phyloP scores from a whole-genome alignment of 1,140 invertebrate genomes.

The Lordiphosa mommai region DNA sequence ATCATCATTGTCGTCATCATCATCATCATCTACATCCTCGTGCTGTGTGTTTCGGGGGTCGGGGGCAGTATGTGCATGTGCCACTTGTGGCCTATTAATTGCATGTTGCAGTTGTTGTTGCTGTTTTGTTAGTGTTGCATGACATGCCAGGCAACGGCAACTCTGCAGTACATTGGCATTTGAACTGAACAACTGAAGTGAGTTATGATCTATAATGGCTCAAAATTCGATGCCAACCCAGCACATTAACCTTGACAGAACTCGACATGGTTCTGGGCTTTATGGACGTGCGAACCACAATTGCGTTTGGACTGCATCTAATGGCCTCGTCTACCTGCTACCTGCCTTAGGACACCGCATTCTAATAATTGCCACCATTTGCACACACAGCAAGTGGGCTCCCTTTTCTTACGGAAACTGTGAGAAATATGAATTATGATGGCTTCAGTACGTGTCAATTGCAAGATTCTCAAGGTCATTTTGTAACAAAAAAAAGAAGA shows the following conservation, averaged over 20 bases:
- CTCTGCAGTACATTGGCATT: slow-evolving; percentile 33
- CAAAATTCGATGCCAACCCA: not conserved
- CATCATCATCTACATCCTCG: slow-evolving; percentile 8
- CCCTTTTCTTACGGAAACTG: slow-evolving; percentile 12
- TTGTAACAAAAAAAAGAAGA: slow-evolving; percentile 48
- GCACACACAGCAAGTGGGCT: slow-evolving; percentile 36
- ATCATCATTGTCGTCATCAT: slow-evolving; percentile 18
- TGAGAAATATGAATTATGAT: slow-evolving; percentile 73
- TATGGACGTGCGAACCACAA: slow-evolving; percentile 59
- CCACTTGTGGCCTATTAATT: slow-evolving; percentile 66
- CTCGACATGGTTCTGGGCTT: slow-evolving; percentile 18
- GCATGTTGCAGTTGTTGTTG: slow-evolving; percentile 27
- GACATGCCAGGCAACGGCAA: slow-evolving; percentile 20
- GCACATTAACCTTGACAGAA: slow-evolving; percentile 52
- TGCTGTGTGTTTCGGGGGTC: slow-evolving; percentile 14
- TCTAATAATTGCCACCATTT: slow-evolving; percentile 48
- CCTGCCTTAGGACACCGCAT: slow-evolving; percentile 22
- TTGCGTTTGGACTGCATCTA: slow-evolving; percentile 50
- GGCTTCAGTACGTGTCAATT: slow-evolving; percentile 66
- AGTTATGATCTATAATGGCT: slow-evolving; percentile 13
- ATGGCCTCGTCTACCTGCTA: slow-evolving; percentile 2
- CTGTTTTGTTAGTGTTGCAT: slow-evolving; percentile 18
- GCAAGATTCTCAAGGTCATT: slow-evolving; percentile 67
- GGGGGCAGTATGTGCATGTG: slow-evolving; percentile 7
- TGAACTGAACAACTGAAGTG: slow-evolving; percentile 13